Base-by-base conservation (phyloP, 2,113 vertebrate species). In the Nyctereutes procyonoides region DNA sequence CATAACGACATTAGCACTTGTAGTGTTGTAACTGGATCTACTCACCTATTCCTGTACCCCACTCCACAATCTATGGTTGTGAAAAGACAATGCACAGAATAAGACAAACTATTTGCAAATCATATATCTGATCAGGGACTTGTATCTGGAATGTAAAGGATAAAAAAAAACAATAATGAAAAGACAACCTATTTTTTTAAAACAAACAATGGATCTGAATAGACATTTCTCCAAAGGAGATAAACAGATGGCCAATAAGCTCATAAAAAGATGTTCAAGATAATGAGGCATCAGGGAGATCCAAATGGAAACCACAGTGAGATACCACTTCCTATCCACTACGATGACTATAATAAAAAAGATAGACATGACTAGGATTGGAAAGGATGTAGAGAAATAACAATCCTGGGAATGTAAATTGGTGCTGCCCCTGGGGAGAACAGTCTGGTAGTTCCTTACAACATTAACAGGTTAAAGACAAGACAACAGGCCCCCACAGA, bases 131-230 rank as follows among this genome's bases (percentile, higher is more conserved):
- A 90, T 77, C 19, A 86, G 38, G 14, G 17, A 55, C 28, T 82
- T 90, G 28, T 89, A 76, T 76, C 32, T 60, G 74, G 12, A 93
- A 84, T 60, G 58, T 51, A 73, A 84, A 95, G 30, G 90, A 90
- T 79, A 71, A 1, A 65, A 76, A 38, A 84, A 79, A 19, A 58
- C 71, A 86, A 22, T 95, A 67, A 55, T 77, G 83, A 69, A 88
- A 84, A 53, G 13, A 53, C 26, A 73, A 73, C 5, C 30, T 62
- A 87, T 60, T 19, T 93, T 87, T 60, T 10, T 83, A 96, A 63
- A 43, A 69, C 76, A 51, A 28, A n/a, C 35, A 43, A 87, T 80
- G 17, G 55, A 84, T 83, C 28, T 58, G 12, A 84, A 65, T 74
- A 60, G 28, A 73, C n/a, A 93, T 65, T 93, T 65, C 43, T 87